phyloP scores from a whole-genome alignment of 2,797 vertebrate genomes.

The Tapirus indicus region DNA sequence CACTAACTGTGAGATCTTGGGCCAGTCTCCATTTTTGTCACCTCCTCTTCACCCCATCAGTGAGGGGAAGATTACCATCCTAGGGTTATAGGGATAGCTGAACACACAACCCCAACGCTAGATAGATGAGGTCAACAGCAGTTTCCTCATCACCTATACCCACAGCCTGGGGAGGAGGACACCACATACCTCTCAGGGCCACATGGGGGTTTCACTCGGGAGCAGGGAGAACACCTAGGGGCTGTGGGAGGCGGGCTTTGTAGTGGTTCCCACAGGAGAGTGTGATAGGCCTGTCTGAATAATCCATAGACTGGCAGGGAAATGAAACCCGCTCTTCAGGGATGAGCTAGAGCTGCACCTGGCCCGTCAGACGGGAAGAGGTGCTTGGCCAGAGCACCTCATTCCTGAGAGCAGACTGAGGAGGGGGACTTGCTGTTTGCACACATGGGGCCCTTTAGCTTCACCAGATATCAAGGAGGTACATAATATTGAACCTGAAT shows the following conservation, averaged over 20 bases:
- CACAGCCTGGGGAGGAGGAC: neutral
- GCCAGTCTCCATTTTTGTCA: neutral
- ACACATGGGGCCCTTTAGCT: neutral
- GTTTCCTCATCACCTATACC: neutral
- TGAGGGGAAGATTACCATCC: neutral
- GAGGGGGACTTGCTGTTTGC: neutral
- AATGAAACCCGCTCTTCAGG: neutral
- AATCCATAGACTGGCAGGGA: neutral
- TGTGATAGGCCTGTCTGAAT: neutral
- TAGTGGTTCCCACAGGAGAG: neutral
- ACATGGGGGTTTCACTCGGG: fast-evolving
- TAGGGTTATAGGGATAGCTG: neutral
- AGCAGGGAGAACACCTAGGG: neutral
- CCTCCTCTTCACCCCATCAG: neutral
- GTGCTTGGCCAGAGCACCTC: neutral
- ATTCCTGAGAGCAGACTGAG: neutral
- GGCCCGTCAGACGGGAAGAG: neutral
- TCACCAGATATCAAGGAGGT: neutral
- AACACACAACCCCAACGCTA: neutral
- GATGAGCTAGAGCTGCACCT: neutral
- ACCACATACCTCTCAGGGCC: too few species aligned
- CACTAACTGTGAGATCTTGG: neutral
- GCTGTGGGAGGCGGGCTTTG: neutral
- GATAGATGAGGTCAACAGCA: neutral
- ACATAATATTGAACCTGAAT: neutral